Conservation (phyloP, 2,888 invertebrate genomes). For the Sarcophaga carnaria region DNA sequence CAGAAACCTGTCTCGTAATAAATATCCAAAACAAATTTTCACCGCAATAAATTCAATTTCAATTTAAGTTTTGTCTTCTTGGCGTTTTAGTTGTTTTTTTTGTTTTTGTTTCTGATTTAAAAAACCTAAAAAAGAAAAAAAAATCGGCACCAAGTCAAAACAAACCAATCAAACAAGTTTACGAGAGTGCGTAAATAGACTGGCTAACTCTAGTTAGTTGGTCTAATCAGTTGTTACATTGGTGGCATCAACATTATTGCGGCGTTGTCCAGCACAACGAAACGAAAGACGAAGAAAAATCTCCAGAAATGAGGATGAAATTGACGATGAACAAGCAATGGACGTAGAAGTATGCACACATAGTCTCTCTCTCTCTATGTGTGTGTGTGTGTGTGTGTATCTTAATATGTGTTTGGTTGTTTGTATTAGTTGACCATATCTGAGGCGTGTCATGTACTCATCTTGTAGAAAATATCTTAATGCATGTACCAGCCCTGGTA, state of each 20-base stretch:
- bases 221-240: conserved; percentile 42
- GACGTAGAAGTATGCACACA: conserved; percentile 19
- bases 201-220: not conserved
- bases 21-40: conserved; percentile 40
- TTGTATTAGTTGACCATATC: conserved; percentile 42
- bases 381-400: not conserved
- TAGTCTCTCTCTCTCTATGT: conserved; percentile 1
- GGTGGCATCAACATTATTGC: conserved; percentile 44
- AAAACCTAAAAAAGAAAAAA: not conserved
- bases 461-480: conserved; percentile 66
- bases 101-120: not conserved
- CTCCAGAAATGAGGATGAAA: conserved; percentile 1
- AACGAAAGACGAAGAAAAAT: not conserved
- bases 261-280: not conserved
- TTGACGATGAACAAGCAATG: conserved; percentile 1
- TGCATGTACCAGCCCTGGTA: conserved; percentile 33
- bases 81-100: not conserved
- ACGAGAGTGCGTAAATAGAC: not conserved
- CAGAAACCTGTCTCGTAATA: conserved; percentile 37
- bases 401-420: not conserved
- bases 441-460: conserved; percentile 65
- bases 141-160: conserved; percentile 2
- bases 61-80: conserved; percentile 36
- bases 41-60: conserved; percentile 36
- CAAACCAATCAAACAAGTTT: conserved; percentile 46